These are phyloP conservation scores for Semibalanus balanoides DNA, from an alignment of 1,140 invertebrate species.

Conservation along the genomic window DNA sequence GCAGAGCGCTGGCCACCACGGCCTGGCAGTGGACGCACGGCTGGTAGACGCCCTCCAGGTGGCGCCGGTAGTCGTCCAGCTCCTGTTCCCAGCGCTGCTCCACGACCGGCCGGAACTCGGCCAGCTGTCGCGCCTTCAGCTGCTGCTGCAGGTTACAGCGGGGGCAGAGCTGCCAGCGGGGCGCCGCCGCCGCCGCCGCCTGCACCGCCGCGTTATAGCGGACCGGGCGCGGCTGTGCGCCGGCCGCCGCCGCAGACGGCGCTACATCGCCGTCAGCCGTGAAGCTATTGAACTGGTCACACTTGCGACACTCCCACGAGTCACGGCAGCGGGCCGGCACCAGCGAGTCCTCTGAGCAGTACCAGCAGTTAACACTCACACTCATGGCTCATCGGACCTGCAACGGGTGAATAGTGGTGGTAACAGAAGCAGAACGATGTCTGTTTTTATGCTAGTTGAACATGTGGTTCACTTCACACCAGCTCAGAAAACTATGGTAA, in stretches of 20 bases:
- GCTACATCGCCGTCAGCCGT: not conserved
- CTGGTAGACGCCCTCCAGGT: not conserved
- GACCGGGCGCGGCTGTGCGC: not conserved
- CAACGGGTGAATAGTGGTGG: too few relatives aligned
- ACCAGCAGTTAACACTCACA: not conserved
- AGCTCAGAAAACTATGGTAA: too few relatives aligned
- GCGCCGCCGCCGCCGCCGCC: too few relatives aligned
- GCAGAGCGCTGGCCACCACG: not conserved
- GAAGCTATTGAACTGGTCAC: not conserved
- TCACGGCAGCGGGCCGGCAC: not conserved
- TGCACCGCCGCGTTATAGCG: not conserved
- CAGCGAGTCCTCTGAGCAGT: not conserved
- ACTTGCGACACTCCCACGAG: not conserved
- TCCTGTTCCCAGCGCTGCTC: not conserved
- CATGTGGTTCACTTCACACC: too few relatives aligned
- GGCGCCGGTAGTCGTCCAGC: not conserved
- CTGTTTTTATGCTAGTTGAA: too few relatives aligned
- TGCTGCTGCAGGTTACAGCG: not conserved
- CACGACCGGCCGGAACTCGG: not conserved
- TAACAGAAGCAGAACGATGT: too few relatives aligned
- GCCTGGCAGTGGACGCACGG: not conserved
- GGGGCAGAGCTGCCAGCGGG: not conserved
- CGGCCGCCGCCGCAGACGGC: too few relatives aligned
- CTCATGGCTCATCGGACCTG: not conserved
- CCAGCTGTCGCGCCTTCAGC: not conserved